phyloP scores from a whole-genome alignment of 2,113 vertebrate species.

The Ranitomeya imitator region DNA sequence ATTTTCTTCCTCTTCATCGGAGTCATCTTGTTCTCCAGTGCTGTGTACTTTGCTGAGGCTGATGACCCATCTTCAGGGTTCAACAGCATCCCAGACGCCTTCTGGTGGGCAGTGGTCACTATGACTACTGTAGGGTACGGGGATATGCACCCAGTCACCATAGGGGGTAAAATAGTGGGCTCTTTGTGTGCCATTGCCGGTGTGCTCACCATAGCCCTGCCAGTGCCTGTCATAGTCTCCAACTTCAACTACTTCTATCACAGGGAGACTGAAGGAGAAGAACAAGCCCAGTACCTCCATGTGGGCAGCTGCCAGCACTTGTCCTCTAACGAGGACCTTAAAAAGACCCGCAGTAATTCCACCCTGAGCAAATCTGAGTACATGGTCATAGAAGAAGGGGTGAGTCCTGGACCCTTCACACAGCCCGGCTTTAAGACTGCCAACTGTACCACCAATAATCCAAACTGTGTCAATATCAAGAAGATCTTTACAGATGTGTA shows the following conservation, averaged over 20 bases:
- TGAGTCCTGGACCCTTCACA: slow-evolving; percentile 88
- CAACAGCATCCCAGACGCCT: slow-evolving; percentile 94
- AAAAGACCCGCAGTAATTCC: slow-evolving; percentile 87
- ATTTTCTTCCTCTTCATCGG: slow-evolving; percentile 98
- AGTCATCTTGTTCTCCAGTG: slow-evolving; percentile 96
- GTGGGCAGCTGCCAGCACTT: slow-evolving; percentile 94
- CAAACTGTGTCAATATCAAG: slow-evolving; percentile 91
- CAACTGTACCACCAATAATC: slow-evolving; percentile 82
- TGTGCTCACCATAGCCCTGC: slow-evolving; percentile 93
- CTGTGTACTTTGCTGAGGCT: slow-evolving; percentile 93
- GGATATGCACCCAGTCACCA: slow-evolving; percentile 97
- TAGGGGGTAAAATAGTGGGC: slow-evolving; percentile 96
- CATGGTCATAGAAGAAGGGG: slow-evolving; percentile 93
- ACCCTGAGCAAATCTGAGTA: slow-evolving; percentile 96
- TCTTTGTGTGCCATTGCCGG: slow-evolving; percentile 95
- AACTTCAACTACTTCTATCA: slow-evolving; percentile 99
- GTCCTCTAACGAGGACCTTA: slow-evolving; percentile 85
- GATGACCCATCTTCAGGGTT: slow-evolving; percentile 94
- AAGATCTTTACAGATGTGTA: slow-evolving; percentile 98
- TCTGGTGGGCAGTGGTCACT: slow-evolving; percentile 99
- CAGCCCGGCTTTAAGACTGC: slow-evolving; percentile 84
- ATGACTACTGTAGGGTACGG: slow-evolving; percentile 98
- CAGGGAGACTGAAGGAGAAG: slow-evolving; percentile 94
- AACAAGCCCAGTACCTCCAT: slow-evolving; percentile 94
- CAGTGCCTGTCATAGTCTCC: slow-evolving; percentile 97